phyloP scores from a whole-genome alignment of 2,797 vertebrate species.

The Sebastes vulpes region DNA sequence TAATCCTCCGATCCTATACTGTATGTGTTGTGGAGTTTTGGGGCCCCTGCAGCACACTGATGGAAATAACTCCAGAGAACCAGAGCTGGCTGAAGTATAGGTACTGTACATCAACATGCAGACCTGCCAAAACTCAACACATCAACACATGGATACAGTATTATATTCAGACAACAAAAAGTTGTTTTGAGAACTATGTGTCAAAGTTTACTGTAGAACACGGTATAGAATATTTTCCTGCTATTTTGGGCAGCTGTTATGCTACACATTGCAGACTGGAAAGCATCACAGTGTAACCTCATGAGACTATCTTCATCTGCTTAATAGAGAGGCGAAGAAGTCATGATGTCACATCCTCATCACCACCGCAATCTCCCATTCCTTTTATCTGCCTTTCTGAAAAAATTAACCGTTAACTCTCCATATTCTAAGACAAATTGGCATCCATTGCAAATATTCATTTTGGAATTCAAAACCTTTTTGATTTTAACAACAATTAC shows the following conservation, averaged over 20 bases:
- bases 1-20: conserved; percentile 44
- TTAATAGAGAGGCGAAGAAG: background rate
- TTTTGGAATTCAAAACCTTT: background rate
- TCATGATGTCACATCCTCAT: background rate
- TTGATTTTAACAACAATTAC: background rate
- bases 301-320: background rate
- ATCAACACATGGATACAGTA: background rate
- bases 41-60: conserved; percentile 18
- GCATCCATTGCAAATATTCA: background rate
- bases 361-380: background rate
- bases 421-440: background rate
- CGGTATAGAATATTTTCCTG: background rate
- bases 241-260: background rate
- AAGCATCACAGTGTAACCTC: background rate
- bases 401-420: background rate
- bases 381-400: background rate
- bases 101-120: background rate
- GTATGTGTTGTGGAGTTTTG: conserved; percentile 12
- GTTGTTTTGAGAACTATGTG: background rate
- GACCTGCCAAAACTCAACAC: background rate
- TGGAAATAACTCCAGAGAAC: conserved; percentile 22
- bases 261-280: background rate
- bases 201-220: background rate
- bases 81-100: conserved; percentile 4
- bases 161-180: background rate